Base-by-base conservation (phyloP, 2,888 invertebrate species). In the Ptilodon capucinus region DNA sequence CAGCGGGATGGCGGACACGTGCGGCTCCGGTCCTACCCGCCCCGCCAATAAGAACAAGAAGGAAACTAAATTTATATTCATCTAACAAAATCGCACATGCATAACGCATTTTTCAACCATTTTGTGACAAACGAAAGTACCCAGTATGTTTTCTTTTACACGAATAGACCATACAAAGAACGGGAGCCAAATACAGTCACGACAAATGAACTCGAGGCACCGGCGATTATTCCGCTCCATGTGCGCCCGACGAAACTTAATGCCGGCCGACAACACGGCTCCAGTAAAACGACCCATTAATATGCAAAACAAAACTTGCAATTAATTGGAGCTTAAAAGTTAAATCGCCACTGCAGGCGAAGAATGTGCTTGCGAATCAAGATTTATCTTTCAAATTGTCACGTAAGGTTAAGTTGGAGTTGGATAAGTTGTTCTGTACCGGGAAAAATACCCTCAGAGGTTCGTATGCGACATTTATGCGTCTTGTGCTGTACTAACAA, bases 1-100 rank as follows among this genome's bases (percentile, higher is more conserved):
- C 89, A 88, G 88, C 88, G 76, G 74, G 68, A 77, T 74, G 73
- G 71, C 72, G 69, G 75, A 74, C 78, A 80, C 79, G 81, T 76
- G 79, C 80, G 75, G 62, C 62, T 57, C 61, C 50, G 60, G 57
- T 62, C 68, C 58, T 52, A 53, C 54, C 59, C 40, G 45, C 45
- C 50, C 49, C 69, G 64, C 73, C 56, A 79, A 81, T 80, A 80
- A 81, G 83, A 83, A 81, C 79, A 79, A 79, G 74, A 70, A 81
- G 16, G 19, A 13, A 19, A 19, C 18, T 38, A 32, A 14, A 32
- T 32, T 32, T 32, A 32, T 8, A 32, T 13, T 14, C 32, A 32
- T 32, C 14, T 7, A 4, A 14, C 14, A 7, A 14, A 32, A 14
- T 14, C 14, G 8, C 9, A 5, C 7, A 7, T 2, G 7, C 4